A percentile compares a stretch with the other conserved stretches of the same genome.
phyloP scores from a whole-genome alignment of 2,888 invertebrate genomes.

The Eulithis prunata region DNA sequence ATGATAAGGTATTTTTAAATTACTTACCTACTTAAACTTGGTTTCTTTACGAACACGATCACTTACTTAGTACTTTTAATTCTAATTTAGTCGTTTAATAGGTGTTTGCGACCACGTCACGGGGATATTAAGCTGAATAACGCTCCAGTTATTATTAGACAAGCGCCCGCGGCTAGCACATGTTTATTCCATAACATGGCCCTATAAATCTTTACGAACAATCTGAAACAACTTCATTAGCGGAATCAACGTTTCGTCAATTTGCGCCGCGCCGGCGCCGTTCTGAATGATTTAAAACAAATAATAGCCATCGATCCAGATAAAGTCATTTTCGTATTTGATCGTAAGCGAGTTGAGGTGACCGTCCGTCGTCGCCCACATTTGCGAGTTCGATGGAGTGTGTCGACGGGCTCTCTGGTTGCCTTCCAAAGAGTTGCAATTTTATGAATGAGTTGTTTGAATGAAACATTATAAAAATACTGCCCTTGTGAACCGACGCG shows the following conservation, averaged over 20 bases:
- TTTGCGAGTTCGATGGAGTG: slow-evolving; percentile 67
- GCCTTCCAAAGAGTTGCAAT: slow-evolving; percentile 73
- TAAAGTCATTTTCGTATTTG: slow-evolving; percentile 51
- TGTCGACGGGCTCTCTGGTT: slow-evolving; percentile 66
- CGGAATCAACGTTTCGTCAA: slow-evolving; percentile 59
- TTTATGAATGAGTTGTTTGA: slow-evolving; percentile 83
- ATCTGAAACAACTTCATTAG: slow-evolving; percentile 78
- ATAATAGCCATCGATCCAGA: slow-evolving; percentile 52
- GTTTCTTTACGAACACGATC: slow-evolving; percentile 34
- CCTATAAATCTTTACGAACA: slow-evolving; percentile 72
- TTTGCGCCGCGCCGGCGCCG: slow-evolving; percentile 42
- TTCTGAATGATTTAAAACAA: slow-evolving; percentile 57
- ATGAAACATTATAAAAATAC: slow-evolving; percentile 77
- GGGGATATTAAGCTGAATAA: slow-evolving; percentile 67
- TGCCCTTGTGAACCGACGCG: slow-evolving; percentile 59
- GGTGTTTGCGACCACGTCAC: slow-evolving; percentile 63
- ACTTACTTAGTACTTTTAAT: slow-evolving; percentile 41
- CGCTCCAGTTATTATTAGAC: slow-evolving; percentile 75
- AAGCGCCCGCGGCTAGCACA: slow-evolving; percentile 67
- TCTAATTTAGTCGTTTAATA: slow-evolving; percentile 58
- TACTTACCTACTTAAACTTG: slow-evolving; percentile 27
- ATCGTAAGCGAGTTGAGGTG: slow-evolving; percentile 51
- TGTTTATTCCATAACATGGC: slow-evolving; percentile 68
- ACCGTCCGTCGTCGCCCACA: slow-evolving; percentile 47
- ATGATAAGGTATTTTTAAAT: slow-evolving; percentile 30